A percentile compares a stretch with the other conserved stretches of the same genome.
Evolutionary conservation across 2,888 invertebrate species (phyloP).

Genomic region (Cantharis rustica): DNA sequence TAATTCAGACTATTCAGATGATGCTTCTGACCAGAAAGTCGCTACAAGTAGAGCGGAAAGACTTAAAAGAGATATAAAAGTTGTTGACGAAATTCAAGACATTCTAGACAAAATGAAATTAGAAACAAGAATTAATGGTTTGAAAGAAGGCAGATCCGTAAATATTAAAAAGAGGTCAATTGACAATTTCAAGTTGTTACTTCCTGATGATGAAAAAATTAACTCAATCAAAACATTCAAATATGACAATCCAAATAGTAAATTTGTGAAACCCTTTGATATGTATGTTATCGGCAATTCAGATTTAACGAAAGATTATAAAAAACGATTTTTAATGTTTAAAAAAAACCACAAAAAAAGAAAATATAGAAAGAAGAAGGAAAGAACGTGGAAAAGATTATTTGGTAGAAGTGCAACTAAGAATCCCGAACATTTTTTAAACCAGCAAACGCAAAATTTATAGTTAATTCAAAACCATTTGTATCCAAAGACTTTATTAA

Average conservation of each 20-base stretch:
- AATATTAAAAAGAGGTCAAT: neutral
- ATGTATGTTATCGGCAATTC: neutral
- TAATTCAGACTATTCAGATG: neutral
- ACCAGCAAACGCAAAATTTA: conserved; percentile 39
- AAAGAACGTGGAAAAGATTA: conserved; percentile 35
- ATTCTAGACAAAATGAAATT: conserved; percentile 31
- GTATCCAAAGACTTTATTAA: neutral
- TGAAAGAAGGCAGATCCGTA: neutral
- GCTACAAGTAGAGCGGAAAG: conserved; percentile 17
- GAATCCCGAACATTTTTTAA: conserved; percentile 39
- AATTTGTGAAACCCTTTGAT: neutral
- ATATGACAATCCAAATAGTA: neutral
- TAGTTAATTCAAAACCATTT: conserved; percentile 29
- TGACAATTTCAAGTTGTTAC: neutral
- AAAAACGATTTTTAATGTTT: conserved; percentile 28
- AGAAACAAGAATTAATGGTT: conserved; percentile 3
- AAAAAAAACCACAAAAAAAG: conserved; percentile 22
- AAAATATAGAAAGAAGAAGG: conserved; percentile 31
- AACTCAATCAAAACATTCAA: neutral
- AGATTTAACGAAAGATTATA: neutral
- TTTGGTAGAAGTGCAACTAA: conserved; percentile 28
- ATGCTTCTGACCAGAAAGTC: neutral
- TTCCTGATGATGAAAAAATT: neutral
- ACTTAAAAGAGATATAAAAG: conserved; percentile 35
- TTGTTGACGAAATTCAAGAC: conserved; percentile 34